Percentiles rank a stretch among this genome's conserved stretches.
phyloP scores from a whole-genome alignment of 2,888 invertebrate genomes.

The Octodonta nipae region DNA sequence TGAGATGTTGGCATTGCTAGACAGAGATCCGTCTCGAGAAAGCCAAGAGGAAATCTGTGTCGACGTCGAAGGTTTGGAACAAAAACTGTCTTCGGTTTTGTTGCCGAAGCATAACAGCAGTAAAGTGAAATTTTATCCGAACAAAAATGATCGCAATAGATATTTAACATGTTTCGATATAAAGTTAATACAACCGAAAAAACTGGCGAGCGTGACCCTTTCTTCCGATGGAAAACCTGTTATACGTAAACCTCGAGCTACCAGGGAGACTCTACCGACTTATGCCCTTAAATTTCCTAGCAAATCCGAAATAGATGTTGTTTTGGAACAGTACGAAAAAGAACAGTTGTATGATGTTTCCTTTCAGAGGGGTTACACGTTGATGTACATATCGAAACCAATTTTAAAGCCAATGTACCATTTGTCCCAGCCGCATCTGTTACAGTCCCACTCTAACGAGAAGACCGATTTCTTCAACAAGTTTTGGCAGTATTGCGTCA shows the following conservation, averaged over 20 bases:
- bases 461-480: constrained; percentile 19
- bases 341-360: constrained; percentile 10
- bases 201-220: too few species aligned
- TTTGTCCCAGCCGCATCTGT: constrained; percentile 12
- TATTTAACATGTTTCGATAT: too few species aligned
- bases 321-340: constrained; percentile 16
- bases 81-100: constrained; percentile 17
- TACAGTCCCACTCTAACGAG: constrained; percentile 17
- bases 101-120: constrained; percentile 13
- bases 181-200: too few species aligned
- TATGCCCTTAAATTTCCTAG: neutral
- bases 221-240: too few species aligned
- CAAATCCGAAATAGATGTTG: constrained; percentile 4
- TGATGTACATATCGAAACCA: constrained; percentile 19
- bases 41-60: constrained; percentile 17
- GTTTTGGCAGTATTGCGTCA: constrained; percentile 26
- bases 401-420: constrained; percentile 17
- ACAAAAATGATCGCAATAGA: too few species aligned
- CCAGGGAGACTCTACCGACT: neutral
- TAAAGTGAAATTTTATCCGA: constrained; percentile 20
- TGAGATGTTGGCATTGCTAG: constrained; percentile 22
- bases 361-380: constrained; percentile 18
- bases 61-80: constrained; percentile 20
- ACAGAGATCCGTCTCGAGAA: too few species aligned
- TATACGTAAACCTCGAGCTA: neutral